Evolutionary conservation across 1,140 invertebrate species (phyloP), one percentile per base, ranked within the genome.

Genomic region (Campoletis sonorensis): DNA sequence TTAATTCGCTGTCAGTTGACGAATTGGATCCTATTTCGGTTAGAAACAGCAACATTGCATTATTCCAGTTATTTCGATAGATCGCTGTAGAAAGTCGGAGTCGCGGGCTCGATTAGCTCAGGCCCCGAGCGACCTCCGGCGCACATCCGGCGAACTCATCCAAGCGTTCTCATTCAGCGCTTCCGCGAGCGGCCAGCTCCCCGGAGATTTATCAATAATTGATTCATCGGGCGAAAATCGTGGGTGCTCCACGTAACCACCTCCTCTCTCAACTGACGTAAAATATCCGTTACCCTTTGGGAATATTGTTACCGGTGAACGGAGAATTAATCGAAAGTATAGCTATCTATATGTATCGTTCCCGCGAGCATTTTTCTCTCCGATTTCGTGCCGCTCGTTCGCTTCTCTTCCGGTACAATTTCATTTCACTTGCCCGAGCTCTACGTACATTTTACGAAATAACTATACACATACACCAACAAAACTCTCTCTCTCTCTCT

Each of bases 151-250:
- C 21, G 37, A 64, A 58, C 58, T 78, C 76, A 78, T 78, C 76
- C 76, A 45, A 64, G 76, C 76, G 76, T 78, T 78, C 76, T 58
- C 67, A 70, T 70, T 30, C 30, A 64, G 54, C 40, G 73, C 73
- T 77, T 77, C 73, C 73, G 73, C 27, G 67, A 4, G 67, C 26
- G 67, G 27, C 40, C 49, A 49, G 23, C 54, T 67, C 76, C 58
- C 76, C 76, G 61, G 76, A 78, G 76, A 78, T 78, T 78, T 26
- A 45, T 78, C 76, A 78, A 78, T 78, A 78, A 78, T 78, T 78
- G 76, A 78, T 78, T 78, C 76, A 78, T 78, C 76, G 76, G 76
- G 33, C 76, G 76, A 67, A 78, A 78, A 78, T 78, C 54, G 76
- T 78, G 30, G 76, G 58, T 78, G 54, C 76, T 26, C 61, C 30